Percentiles rank a stretch among this genome's conserved stretches.
These are phyloP conservation scores for Schizaphis graminum DNA, from an alignment of 2,888 invertebrate species.

Conservation along the genomic window DNA sequence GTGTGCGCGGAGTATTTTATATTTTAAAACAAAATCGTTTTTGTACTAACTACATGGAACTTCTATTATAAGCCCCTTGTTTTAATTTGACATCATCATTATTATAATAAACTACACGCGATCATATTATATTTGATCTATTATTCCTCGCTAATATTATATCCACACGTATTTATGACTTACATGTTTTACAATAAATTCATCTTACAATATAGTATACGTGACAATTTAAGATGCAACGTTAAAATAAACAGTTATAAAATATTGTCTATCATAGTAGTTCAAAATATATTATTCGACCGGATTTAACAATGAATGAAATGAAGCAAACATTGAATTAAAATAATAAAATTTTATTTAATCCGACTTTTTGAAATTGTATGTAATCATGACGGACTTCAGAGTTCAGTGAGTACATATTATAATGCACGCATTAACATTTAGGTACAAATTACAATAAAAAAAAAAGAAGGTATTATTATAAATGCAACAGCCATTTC, in stretches of 20 bases:
- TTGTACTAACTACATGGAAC: background rate
- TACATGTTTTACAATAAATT: background rate
- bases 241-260: background rate
- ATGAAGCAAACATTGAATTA: background rate
- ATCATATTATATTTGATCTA: background rate
- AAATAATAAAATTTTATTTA: background rate
- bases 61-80: background rate
- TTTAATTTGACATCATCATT: conserved; percentile 25
- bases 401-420: background rate
- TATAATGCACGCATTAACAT: background rate
- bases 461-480: background rate
- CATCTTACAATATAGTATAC: background rate
- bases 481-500: background rate
- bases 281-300: background rate
- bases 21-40: conserved; percentile 18
- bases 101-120: background rate
- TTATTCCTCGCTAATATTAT: background rate
- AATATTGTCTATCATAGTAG: background rate
- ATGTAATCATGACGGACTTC: background rate
- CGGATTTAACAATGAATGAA: background rate
- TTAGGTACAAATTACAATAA: background rate
- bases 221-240: background rate
- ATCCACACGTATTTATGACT: background rate
- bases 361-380: background rate
- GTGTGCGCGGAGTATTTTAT: background rate